These are phyloP conservation scores for Nanorana parkeri DNA, from an alignment of 2,113 vertebrate genomes.

Conservation along the genomic window DNA sequence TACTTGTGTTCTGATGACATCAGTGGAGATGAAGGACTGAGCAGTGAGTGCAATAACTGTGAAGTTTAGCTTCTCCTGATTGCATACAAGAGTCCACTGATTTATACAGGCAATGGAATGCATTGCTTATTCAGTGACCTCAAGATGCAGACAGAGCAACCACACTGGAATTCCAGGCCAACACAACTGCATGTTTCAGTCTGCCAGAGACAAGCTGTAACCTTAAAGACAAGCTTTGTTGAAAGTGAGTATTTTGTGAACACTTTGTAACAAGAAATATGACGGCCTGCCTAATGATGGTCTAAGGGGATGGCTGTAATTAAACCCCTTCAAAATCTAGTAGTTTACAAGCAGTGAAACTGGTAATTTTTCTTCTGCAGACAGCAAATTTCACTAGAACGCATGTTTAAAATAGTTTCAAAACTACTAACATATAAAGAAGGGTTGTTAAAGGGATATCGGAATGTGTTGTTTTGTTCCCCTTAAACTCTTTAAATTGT, in stretches of 20 bases:
- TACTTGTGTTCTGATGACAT: background rate
- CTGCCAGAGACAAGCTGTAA: slow-evolving; percentile 45
- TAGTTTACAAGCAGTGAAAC: background rate
- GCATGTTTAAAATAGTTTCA: background rate
- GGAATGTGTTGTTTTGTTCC: too few relatives aligned
- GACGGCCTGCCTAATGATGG: slow-evolving; percentile 8
- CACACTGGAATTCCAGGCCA: slow-evolving; percentile 52
- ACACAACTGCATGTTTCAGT: slow-evolving; percentile 38
- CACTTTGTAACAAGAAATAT: slow-evolving; percentile 18
- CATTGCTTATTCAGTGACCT: slow-evolving; percentile 56
- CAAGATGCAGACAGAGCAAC: slow-evolving; percentile 49
- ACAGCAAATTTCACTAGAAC: background rate
- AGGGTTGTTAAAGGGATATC: too few relatives aligned
- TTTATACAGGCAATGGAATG: slow-evolving; percentile 56
- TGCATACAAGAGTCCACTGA: slow-evolving; percentile 53
- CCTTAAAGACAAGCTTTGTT: slow-evolving; percentile 42
- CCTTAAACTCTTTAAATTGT: too few relatives aligned
- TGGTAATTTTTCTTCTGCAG: background rate
- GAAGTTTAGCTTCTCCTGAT: slow-evolving; percentile 41
- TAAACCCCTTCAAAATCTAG: background rate
- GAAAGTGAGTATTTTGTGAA: slow-evolving; percentile 33
- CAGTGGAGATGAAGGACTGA: background rate
- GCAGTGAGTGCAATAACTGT: slow-evolving; percentile 20
- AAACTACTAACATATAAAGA: too few relatives aligned
- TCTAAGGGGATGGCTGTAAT: slow-evolving; percentile 21